Base-by-base conservation (phyloP, 2,888 invertebrate species). In the Drosophila neutralis region DNA sequence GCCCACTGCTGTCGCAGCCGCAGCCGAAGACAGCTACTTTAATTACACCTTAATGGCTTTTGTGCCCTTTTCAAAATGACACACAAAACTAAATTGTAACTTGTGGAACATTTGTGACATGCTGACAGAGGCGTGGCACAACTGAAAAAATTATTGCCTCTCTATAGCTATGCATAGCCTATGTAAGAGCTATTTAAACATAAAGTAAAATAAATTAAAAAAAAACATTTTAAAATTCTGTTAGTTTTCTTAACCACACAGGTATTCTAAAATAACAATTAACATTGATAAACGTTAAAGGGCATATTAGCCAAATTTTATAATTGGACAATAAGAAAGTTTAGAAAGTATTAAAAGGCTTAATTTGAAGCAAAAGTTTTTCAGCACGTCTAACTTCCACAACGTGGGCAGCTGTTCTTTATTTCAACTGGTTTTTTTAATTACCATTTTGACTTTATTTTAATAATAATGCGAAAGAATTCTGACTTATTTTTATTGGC, bases 11-110 rank as follows among this genome's bases (percentile, higher is more conserved):
- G 29, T 4, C 2, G 31, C 38, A 49, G n/a, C 33, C 35, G 13
- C 61, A 31, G 27, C 2, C 5, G 18, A 11, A 52, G 63, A 70
- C 69, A 66, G 62, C 49, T 70, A 51, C 74, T 66, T 78, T 74
- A 77, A 77, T 78, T 78, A 74, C 69, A 64, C 29, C 33, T 21
- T 36, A 60, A 63, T 68, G 76, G 53, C 63, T 48, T 53, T 70
- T 61, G 45, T 69, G 65, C 61, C 61, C 61, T 61, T 77, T 69
- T 13, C n/a, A 11, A 48, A 42, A 56, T 18, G 57, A 42, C 21
- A 38, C 52, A 52, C 10, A 54, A 33, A 72, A 49, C 6, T 48
- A 27, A 49, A 33, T 52, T 51, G 27, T 49, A 38, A n/a, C 40
- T 42, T 62, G 33, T 49, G 63, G 36, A 54, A 70, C 38, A 64